Conservation (phyloP, 2,113 vertebrate genomes). For the Athene noctua region DNA sequence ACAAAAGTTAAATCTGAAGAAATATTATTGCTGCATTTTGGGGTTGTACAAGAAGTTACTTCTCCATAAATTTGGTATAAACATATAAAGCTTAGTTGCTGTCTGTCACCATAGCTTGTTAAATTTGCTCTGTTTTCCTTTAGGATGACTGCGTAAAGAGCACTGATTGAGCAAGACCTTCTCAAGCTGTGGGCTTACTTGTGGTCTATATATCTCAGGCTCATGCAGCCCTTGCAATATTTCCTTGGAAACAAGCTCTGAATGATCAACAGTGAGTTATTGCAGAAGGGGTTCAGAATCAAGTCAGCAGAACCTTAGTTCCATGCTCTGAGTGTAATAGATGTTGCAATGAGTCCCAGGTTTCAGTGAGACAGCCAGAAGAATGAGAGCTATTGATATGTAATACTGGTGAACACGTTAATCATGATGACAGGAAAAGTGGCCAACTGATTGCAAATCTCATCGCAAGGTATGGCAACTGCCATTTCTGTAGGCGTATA, state of each 20-base stretch:
- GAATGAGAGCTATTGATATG: neutral
- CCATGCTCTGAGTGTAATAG: neutral
- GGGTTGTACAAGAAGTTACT: fast-evolving
- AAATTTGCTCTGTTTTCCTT: neutral
- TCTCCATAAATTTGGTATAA: neutral
- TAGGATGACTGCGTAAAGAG: neutral
- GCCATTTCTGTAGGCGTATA: neutral
- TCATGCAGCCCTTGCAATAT: neutral
- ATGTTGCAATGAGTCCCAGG: neutral
- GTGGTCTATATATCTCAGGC: neutral
- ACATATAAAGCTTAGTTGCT: neutral
- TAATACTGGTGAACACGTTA: neutral
- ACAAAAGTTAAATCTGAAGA: neutral
- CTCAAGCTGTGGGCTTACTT: neutral
- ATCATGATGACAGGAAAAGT: neutral
- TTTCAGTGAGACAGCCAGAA: neutral
- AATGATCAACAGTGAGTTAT: neutral
- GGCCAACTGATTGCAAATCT: neutral
- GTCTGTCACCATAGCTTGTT: neutral
- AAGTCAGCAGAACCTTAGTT: neutral
- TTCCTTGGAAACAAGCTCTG: neutral
- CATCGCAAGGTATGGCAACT: neutral
- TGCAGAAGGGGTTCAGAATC: neutral
- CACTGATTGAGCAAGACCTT: neutral
- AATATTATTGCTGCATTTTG: neutral